Evolutionary conservation across 2,888 invertebrate genomes (phyloP).

Genomic region (Tethea ocularis): DNA sequence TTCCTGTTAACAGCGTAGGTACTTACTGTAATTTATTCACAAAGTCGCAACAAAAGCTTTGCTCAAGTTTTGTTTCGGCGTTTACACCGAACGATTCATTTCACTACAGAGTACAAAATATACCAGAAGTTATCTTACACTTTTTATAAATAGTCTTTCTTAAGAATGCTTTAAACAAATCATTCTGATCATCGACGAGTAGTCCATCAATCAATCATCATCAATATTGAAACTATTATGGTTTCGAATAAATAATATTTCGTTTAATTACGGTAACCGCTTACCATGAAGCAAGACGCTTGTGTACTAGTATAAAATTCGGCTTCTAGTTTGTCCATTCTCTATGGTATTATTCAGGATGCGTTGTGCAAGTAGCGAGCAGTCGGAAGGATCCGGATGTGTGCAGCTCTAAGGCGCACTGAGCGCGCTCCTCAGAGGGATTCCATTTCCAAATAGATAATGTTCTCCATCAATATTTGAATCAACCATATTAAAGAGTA

Average conservation of each 20-base stretch:
- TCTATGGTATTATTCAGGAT: constrained; percentile 9
- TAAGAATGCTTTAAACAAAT: no score
- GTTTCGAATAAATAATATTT: no score
- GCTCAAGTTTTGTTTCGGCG: constrained; percentile 5
- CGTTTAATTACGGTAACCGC: no score
- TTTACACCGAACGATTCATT: constrained; percentile 14
- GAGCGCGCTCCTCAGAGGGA: neutral
- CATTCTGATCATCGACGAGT: no score
- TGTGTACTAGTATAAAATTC: no score
- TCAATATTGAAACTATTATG: no score
- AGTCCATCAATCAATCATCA: no score
- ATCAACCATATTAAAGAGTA: neutral
- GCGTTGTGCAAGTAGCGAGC: neutral
- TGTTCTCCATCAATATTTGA: neutral
- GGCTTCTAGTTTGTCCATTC: neutral
- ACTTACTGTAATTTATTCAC: neutral
- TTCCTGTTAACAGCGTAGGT: neutral
- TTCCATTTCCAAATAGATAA: neutral
- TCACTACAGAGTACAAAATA: neutral
- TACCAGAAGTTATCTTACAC: neutral
- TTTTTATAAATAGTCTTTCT: no score
- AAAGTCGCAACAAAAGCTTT: constrained; percentile 10
- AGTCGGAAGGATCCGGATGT: neutral
- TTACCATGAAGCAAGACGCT: no score
- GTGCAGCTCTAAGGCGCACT: neutral